Base-by-base conservation (phyloP, 2,113 vertebrate species). In the Saccopteryx bilineata region DNA sequence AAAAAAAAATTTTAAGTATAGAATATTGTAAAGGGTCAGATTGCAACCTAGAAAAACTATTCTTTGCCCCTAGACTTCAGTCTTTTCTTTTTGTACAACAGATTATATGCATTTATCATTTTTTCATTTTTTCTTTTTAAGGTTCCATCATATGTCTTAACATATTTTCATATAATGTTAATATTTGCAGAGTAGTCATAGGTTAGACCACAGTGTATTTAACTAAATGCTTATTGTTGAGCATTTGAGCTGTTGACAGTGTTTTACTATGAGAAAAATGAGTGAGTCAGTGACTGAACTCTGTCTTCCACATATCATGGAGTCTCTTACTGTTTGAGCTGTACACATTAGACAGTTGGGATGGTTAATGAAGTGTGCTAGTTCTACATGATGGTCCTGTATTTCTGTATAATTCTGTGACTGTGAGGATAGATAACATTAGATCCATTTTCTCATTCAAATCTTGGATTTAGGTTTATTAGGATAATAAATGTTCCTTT, bases 381-480 rank as follows among this genome's bases (percentile, higher is more conserved):
- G 68, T 85, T 21, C 68, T 86, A 2, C 39, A 28, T 66, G 80
- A 33, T 54, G 26, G 23, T 61, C 5, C 31, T 65, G 2, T 79
- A 50, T 94, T 87, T 91, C 46, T 92, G 18, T 88, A 26, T 88
- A 56, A 66, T 92, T 87, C 39, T 83, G 17, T 90, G 85, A 46
- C 33, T 87, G 33, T 84, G 52, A 60, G 80, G 26, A 24, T 94
- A 85, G 66, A 80, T 87, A 84, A 9, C 11, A 54, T 92, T 94
- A 74, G 23, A 86, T 75, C 7, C 19, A 23, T 28, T 72, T 60
- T 91, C 6, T 69, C 23, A 12, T 74, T 92, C 39, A 89, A 26
- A 79, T 78, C 39, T 91, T 91, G 19, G 31, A 33, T 31, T 80
- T 58, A 75, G 66, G 72, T 63, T 56, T 23, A 17, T 61, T 76